Base-by-base conservation (phyloP, 1,140 invertebrate species). In the Geopemphigus sp. region DNA sequence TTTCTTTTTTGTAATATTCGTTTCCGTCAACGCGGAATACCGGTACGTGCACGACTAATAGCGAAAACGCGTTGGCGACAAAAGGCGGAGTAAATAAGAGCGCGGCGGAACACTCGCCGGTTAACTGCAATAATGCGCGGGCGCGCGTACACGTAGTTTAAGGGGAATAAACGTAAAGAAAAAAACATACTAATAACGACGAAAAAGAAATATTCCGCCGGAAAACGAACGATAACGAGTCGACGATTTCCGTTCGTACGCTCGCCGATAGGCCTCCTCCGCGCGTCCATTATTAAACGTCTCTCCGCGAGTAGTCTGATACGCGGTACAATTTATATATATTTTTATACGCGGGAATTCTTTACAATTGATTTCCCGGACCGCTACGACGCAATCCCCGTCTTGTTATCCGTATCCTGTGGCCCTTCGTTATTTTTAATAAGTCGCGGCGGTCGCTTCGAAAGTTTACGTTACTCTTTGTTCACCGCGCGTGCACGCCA, bases 381-480 rank as follows among this genome's bases (percentile, higher is more conserved):
- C 32, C 6, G 26, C 8, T 39, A 39, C 3, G 19, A 59, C 8
- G 24, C 24, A 24, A 22, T 14, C 14, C 10, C 5, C 66, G 1
- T n/a, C 56, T 76, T 61, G 54, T 76, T 54, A 54, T 73, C 24
- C 2, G 19, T 24, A 76, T 76, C 73, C 73, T 76, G 53, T 76
- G 73, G n/a, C 73, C 50, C 45, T 45, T 76, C 32, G 26, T 76
- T 59, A 76, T 76, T 76, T 76, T 45, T 76, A 76, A 76, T 59
- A 45, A 56, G 54, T 57, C 10, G 17, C 39, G 39, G 57, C n/a
- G 24, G 32, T 24, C 1, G 24, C 50, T 68, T 50, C 22, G 24
- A 68, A 50, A n/a, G 45, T 66, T 45, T 66, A 12, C 8, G 12
- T 15, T 61, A 14, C 29, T 29, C 26, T 26, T 26, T 5, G 5